Conservation (phyloP, 2,888 invertebrate genomes). For the Schizaphis graminum region DNA sequence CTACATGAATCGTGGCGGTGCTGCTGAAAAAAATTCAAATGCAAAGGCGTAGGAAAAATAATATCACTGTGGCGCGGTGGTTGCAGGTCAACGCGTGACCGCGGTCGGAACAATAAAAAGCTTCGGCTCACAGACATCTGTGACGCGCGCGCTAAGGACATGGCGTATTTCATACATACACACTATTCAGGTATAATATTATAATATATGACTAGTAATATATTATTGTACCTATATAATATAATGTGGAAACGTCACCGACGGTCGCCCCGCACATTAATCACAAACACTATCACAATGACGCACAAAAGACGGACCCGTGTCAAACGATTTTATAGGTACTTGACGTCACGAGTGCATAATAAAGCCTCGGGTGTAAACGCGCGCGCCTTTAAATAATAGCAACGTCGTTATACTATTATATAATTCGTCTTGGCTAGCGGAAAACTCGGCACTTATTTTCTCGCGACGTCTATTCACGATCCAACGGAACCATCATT, state of each 20-base stretch:
- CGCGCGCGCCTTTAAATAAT: neutral
- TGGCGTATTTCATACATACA: neutral
- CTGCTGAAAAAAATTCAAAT: neutral
- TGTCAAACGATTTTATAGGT: slow-evolving; percentile 29
- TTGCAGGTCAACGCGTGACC: neutral
- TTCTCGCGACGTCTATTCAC: neutral
- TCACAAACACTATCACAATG: slow-evolving; percentile 22
- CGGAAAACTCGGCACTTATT: neutral
- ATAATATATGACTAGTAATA: neutral
- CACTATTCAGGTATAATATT: neutral
- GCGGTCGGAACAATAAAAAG: neutral
- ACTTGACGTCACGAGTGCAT: neutral
- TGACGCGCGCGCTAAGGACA: neutral
- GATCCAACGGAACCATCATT: neutral
- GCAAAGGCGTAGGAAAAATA: neutral
- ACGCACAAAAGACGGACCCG: slow-evolving; percentile 35
- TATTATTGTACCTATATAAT: neutral
- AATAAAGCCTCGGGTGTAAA: neutral
- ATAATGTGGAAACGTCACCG: neutral
- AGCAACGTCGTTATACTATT: neutral
- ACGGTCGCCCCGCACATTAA: neutral
- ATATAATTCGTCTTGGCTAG: neutral
- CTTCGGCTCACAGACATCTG: neutral
- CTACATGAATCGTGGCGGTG: neutral
- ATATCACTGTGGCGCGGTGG: neutral